These are phyloP conservation scores for Tipula lateralis DNA, from an alignment of 2,888 invertebrate species.

Conservation along the genomic window DNA sequence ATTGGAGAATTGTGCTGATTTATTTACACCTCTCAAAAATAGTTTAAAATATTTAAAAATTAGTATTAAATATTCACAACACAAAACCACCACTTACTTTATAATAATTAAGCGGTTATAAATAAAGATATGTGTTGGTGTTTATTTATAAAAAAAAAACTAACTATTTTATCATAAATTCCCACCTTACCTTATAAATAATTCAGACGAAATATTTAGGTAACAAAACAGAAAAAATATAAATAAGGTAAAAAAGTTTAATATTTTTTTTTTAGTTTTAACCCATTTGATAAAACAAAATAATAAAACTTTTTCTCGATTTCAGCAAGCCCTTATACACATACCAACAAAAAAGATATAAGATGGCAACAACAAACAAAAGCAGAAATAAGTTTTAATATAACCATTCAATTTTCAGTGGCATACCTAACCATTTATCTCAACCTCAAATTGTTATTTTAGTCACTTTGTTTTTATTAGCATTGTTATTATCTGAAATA, in stretches of 20 bases:
- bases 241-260: background rate
- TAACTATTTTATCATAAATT: background rate
- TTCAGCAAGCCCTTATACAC: background rate
- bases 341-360: background rate
- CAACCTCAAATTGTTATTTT: background rate
- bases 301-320: background rate
- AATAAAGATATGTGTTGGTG: background rate
- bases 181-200: background rate
- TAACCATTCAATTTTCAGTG: background rate
- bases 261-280: background rate
- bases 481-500: background rate
- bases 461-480: background rate
- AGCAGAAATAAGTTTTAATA: background rate
- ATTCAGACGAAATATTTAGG: background rate
- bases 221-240: background rate
- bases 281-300: conserved; percentile 8
- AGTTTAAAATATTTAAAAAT: background rate
- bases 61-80: background rate
- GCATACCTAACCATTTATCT: background rate
- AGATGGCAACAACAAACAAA: background rate
- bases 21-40: no score
- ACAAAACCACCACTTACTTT: background rate
- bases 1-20: no score
- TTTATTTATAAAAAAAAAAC: background rate
- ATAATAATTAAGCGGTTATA: background rate